Conservation (phyloP, 2,797 vertebrate species). For the Syncerus caffer region DNA sequence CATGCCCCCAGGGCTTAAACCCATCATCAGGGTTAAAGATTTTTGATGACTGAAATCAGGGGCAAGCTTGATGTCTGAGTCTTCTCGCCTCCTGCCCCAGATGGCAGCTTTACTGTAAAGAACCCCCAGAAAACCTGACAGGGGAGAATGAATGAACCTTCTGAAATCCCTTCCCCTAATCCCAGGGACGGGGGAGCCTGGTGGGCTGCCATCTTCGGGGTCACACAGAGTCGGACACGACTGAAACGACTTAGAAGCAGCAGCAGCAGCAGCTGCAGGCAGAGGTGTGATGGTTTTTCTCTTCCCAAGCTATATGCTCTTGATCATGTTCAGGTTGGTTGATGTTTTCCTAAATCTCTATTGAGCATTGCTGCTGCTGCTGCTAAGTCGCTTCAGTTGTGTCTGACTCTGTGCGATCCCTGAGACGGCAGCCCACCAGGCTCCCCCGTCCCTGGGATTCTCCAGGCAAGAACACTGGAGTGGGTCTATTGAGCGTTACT, state of each 20-base stretch:
- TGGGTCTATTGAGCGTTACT: neutral
- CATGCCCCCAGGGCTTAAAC: neutral
- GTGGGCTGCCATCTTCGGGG: no score
- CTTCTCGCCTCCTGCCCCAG: neutral
- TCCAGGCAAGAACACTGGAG: no score
- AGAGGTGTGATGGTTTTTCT: rapidly evolving
- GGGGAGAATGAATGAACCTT: neutral
- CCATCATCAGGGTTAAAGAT: neutral
- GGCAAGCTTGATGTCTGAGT: neutral
- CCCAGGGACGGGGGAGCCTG: no score
- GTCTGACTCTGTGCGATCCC: no score
- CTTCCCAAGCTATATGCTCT: neutral
- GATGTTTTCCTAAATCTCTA: neutral
- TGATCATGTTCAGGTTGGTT: neutral
- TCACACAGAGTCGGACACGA: no score
- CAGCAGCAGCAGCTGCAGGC: neutral
- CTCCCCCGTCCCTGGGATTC: no score
- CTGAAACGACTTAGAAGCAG: no score
- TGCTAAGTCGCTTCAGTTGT: no score
- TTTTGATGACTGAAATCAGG: neutral
- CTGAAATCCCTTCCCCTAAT: neutral
- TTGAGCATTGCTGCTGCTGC: no score
- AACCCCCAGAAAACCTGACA: neutral
- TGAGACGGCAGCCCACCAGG: no score
- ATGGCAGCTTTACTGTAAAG: neutral